phyloP scores from a whole-genome alignment of 2,888 invertebrate genomes.

The Chaetogeoica ovagalla region DNA sequence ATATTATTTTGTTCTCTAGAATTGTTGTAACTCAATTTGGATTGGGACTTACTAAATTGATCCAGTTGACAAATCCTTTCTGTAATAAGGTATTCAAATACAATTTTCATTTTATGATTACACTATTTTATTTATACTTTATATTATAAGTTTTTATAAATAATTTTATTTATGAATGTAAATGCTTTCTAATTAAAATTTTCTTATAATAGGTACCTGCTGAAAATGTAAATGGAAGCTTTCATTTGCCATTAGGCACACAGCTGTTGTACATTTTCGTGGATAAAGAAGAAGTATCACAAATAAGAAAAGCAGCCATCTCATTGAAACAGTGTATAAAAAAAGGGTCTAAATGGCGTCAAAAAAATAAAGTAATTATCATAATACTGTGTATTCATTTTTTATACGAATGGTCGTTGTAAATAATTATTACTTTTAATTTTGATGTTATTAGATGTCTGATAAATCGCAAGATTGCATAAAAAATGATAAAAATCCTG shows the following conservation, averaged over 20 bases:
- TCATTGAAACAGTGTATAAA: conserved; percentile 40
- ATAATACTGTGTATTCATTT: background rate
- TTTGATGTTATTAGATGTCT: background rate
- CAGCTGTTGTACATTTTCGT: conserved; percentile 79
- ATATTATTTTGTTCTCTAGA: conserved; percentile 62
- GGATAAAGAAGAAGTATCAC: conserved; percentile 64
- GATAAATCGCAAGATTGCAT: conserved; percentile 22
- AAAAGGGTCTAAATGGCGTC: conserved; percentile 51
- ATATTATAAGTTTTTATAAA: background rate
- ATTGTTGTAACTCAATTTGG: conserved; percentile 80
- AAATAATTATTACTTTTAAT: conserved; percentile 6
- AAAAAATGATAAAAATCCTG: conserved; percentile 30
- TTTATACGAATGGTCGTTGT: background rate
- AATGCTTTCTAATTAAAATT: background rate
- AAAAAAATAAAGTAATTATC: conserved; percentile 50
- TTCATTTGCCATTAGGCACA: conserved; percentile 78
- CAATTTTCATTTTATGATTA: background rate
- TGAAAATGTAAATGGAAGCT: conserved; percentile 68
- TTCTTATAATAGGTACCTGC: conserved; percentile 67
- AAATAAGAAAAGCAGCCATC: conserved; percentile 60
- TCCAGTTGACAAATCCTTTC: conserved; percentile 81
- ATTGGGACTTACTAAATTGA: conserved; percentile 73
- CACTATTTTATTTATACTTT: too few relatives aligned
- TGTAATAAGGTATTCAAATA: conserved; percentile 67
- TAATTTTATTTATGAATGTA: background rate